A percentile compares a stretch with the other conserved stretches of the same genome.
phyloP scores from a whole-genome alignment of 2,113 vertebrate genomes.

The Myiozetetes cayanensis region DNA sequence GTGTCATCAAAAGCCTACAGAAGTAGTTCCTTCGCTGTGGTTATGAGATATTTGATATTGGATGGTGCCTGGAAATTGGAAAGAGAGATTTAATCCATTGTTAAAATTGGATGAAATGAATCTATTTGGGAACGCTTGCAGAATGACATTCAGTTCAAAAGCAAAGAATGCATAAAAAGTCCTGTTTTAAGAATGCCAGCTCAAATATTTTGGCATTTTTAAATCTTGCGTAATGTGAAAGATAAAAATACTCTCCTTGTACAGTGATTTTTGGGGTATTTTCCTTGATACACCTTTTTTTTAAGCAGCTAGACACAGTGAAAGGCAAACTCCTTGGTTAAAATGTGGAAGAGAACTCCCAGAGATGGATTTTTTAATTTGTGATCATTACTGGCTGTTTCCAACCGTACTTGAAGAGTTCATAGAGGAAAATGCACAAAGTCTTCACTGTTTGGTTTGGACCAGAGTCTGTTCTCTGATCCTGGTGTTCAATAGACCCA shows the following conservation, averaged over 20 bases:
- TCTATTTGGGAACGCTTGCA: not conserved
- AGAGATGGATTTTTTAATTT: not conserved
- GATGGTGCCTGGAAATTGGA: not conserved
- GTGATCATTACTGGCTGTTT: not conserved
- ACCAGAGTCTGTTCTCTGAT: not conserved
- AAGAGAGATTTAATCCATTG: not conserved
- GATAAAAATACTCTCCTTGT: not conserved
- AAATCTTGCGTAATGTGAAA: not conserved
- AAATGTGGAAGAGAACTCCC: not conserved
- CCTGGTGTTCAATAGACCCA: not conserved
- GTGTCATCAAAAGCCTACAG: not conserved
- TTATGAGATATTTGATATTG: not conserved
- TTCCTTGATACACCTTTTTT: not conserved
- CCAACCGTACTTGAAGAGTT: not conserved
- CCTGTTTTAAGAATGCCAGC: not conserved
- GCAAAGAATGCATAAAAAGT: not conserved
- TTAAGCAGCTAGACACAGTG: not conserved
- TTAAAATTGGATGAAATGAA: not conserved
- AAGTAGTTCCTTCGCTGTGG: not conserved
- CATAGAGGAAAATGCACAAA: not conserved
- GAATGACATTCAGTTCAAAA: not conserved
- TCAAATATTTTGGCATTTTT: not conserved
- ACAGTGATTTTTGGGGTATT: not conserved
- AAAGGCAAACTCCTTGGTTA: not conserved
- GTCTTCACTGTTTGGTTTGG: not conserved